Conservation (phyloP, 1,140 invertebrate genomes). For the Zaprionus ghesquierei region DNA sequence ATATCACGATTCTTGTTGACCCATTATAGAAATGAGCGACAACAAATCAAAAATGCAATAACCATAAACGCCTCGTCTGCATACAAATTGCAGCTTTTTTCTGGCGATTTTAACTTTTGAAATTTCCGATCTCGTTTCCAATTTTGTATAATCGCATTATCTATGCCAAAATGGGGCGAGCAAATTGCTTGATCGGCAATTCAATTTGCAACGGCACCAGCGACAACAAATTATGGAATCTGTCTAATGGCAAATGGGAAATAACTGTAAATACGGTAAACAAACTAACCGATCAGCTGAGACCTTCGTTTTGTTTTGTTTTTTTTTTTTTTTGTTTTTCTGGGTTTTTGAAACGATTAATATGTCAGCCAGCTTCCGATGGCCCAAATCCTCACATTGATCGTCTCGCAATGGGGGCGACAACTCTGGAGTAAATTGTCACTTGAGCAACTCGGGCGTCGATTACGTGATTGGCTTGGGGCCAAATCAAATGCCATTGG, state of each 20-base stretch:
- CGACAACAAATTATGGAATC: constrained; percentile 26
- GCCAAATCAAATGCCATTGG: constrained; percentile 33
- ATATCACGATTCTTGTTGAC: neutral
- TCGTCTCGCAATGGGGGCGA: constrained; percentile 23
- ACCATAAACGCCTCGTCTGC: neutral
- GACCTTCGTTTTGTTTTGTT: constrained; percentile 46
- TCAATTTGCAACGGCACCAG: neutral
- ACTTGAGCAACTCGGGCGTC: constrained; percentile 3
- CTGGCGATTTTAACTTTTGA: constrained; percentile 25
- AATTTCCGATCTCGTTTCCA: constrained; percentile 17
- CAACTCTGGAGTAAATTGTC: constrained; percentile 34
- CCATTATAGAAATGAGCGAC: neutral
- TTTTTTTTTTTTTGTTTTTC: neutral
- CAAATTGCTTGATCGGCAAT: constrained; percentile 25
- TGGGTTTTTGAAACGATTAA: constrained; percentile 14
- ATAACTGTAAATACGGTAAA: too few relatives aligned
- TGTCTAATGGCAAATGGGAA: constrained; percentile 18
- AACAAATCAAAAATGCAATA: constrained; percentile 4
- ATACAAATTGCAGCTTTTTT: constrained; percentile 6
- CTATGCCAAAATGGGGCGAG: neutral
- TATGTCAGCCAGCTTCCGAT: constrained; percentile 9
- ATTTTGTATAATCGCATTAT: constrained; percentile 15
- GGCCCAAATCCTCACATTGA: constrained; percentile 1
- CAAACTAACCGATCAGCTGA: constrained; percentile 9
- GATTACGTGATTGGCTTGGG: constrained; percentile 27